A percentile compares a stretch with the other conserved stretches of the same genome.
Evolutionary conservation across 2,797 vertebrate species (phyloP).

Genomic region (Lates japonicus): DNA sequence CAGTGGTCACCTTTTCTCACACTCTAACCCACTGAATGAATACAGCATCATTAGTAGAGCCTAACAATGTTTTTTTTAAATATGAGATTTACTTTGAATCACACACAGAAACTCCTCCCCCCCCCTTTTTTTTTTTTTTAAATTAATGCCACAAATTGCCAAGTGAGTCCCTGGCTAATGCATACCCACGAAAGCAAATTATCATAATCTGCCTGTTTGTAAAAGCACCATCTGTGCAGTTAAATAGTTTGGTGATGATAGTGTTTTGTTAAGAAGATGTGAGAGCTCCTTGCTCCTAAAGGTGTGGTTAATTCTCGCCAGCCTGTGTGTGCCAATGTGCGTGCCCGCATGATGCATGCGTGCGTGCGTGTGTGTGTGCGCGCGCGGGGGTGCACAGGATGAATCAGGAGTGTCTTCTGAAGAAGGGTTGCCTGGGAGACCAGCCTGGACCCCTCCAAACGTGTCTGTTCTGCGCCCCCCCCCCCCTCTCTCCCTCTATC

Average conservation of each 20-base stretch:
- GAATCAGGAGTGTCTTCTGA: slow-evolving; percentile 76
- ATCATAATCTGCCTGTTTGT: slow-evolving; percentile 70
- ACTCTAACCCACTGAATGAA: slow-evolving; percentile 23
- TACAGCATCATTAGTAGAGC: slow-evolving; percentile 35
- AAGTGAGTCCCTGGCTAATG: slow-evolving; percentile 54
- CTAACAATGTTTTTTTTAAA: slow-evolving; percentile 17
- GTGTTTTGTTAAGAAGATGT: slow-evolving; percentile 57
- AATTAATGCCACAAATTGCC: slow-evolving; percentile 66
- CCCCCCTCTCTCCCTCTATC: neutral
- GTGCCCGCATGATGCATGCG: slow-evolving; percentile 29
- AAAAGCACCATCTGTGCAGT: slow-evolving; percentile 73
- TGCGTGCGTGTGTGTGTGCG: neutral
- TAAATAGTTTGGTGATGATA: slow-evolving; percentile 63
- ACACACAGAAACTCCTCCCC: slow-evolving; percentile 28
- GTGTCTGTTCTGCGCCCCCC: slow-evolving; percentile 40
- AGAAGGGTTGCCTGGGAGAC: slow-evolving; percentile 84
- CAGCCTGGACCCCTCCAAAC: slow-evolving; percentile 73
- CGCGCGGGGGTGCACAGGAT: slow-evolving; percentile 38
- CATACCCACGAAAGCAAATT: slow-evolving; percentile 51
- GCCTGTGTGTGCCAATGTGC: slow-evolving; percentile 42
- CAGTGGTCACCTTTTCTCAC: slow-evolving; percentile 33
- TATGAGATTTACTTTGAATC: slow-evolving; percentile 35
- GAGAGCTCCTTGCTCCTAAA: slow-evolving; percentile 54
- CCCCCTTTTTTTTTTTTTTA: slow-evolving; percentile 25
- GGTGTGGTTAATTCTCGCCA: slow-evolving; percentile 66